Evolutionary conservation across 1,140 invertebrate species (phyloP).

Genomic region (Argopecten irradians): DNA sequence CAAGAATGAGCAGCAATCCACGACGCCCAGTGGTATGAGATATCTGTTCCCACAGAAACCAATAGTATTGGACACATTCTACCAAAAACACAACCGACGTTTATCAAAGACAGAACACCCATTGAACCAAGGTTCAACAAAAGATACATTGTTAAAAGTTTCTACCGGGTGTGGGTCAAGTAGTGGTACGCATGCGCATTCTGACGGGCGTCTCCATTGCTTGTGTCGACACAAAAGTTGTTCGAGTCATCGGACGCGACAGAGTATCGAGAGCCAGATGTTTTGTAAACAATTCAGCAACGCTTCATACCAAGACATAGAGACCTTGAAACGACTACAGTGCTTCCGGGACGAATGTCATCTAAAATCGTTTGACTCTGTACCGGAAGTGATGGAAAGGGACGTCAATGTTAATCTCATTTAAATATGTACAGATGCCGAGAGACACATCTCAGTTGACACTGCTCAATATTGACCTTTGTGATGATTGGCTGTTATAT

Average conservation of each 20-base stretch:
- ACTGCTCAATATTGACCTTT: not conserved
- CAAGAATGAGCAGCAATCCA: conserved; percentile 32
- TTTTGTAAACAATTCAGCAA: conserved; percentile 51
- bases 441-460: not conserved
- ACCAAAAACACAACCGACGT: conserved; percentile 36
- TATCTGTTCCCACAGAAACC: conserved; percentile 54
- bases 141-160: conserved; percentile 44
- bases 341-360: conserved; percentile 29
- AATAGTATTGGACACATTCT: conserved; percentile 39
- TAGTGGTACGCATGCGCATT: conserved; percentile 51
- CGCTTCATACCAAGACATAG: conserved; percentile 46
- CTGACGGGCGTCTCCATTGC: conserved; percentile 53
- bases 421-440: not conserved
- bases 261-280: conserved; percentile 46
- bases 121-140: conserved; percentile 43
- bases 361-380: conserved; percentile 24
- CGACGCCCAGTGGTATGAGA: conserved; percentile 34
- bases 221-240: conserved; percentile 55
- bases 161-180: conserved; percentile 31
- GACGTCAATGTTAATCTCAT: not conserved
- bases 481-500: not conserved
- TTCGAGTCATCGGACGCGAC: conserved; percentile 41
- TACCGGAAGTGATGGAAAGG: not conserved
- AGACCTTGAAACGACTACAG: conserved; percentile 35
- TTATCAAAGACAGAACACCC: conserved; percentile 28